These are phyloP conservation scores for Mermis nigrescens DNA, from an alignment of 2,888 invertebrate species.

Conservation along the genomic window DNA sequence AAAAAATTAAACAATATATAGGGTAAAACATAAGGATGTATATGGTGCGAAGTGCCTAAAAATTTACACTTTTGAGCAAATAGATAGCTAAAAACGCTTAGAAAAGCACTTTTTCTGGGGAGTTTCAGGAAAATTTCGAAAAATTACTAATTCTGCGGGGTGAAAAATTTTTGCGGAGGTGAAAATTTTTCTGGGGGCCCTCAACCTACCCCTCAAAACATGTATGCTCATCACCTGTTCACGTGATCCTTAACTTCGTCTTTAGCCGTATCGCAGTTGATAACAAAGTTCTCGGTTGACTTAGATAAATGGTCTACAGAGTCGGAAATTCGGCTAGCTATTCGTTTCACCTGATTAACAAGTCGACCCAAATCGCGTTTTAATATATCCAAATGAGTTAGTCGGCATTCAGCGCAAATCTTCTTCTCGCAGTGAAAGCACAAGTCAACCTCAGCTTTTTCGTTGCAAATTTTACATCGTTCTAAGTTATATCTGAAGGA, in stretches of 20 bases:
- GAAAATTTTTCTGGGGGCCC: too few species aligned
- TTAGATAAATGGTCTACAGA: conserved; percentile 38
- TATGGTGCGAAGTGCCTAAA: too few species aligned
- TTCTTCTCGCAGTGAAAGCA: conserved; percentile 94
- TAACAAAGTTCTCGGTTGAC: conserved; percentile 64
- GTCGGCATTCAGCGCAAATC: conserved; percentile 83
- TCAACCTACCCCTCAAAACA: too few species aligned
- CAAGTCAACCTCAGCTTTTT: conserved; percentile 35
- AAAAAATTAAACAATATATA: too few species aligned
- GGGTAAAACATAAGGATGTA: too few species aligned
- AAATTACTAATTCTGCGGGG: too few species aligned
- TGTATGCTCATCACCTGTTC: too few species aligned
- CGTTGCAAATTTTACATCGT: conserved; percentile 32
- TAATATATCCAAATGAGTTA: conserved; percentile 79
- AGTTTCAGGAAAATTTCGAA: too few species aligned
- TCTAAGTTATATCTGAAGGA: conserved; percentile 29
- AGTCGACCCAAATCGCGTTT: conserved; percentile 71
- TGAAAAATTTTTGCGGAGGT: too few species aligned
- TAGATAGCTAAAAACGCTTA: too few species aligned
- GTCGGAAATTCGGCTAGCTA: conserved; percentile 27
- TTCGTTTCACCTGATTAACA: conserved; percentile 48
- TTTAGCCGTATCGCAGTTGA: conserved; percentile 67
- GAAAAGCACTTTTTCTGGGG: too few species aligned
- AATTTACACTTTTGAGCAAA: too few species aligned
- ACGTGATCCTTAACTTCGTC: conserved; percentile 69